A percentile compares a stretch with the other conserved stretches of the same genome.
Evolutionary conservation across 2,113 vertebrate genomes (phyloP).

Genomic region (Erpornis zantholeuca): DNA sequence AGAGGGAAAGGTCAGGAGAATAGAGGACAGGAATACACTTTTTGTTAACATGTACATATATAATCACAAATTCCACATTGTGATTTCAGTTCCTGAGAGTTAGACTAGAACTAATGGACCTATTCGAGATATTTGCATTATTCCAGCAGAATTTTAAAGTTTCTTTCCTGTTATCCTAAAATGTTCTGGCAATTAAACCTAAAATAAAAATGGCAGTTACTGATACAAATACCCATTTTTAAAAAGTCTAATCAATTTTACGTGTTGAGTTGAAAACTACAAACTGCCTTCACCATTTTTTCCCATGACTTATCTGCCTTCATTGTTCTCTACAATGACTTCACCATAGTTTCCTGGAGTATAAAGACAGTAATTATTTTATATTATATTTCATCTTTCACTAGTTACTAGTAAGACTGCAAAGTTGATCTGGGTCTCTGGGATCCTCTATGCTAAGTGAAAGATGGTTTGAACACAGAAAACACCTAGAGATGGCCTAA

Average conservation of each 20-base stretch:
- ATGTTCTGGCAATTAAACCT: neutral
- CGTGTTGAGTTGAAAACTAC: neutral
- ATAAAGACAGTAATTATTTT: slow-evolving; percentile 6
- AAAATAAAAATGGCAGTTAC: neutral
- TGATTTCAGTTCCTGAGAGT: neutral
- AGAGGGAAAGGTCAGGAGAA: neutral
- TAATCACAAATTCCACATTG: neutral
- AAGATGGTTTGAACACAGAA: neutral
- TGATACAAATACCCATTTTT: neutral
- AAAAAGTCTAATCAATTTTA: neutral
- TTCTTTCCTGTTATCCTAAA: neutral
- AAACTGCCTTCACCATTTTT: neutral
- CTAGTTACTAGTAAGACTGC: neutral
- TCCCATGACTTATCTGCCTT: neutral
- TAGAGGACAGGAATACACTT: neutral
- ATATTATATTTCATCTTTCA: neutral
- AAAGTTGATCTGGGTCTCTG: neutral
- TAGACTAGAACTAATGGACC: neutral
- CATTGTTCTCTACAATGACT: neutral
- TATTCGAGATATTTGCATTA: neutral
- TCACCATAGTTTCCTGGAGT: neutral
- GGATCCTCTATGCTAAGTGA: neutral
- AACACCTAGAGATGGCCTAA: neutral
- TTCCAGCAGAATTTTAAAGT: neutral
- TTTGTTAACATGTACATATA: neutral